phyloP scores from a whole-genome alignment of 2,113 vertebrate species.

The Ginglymostoma cirratum region DNA sequence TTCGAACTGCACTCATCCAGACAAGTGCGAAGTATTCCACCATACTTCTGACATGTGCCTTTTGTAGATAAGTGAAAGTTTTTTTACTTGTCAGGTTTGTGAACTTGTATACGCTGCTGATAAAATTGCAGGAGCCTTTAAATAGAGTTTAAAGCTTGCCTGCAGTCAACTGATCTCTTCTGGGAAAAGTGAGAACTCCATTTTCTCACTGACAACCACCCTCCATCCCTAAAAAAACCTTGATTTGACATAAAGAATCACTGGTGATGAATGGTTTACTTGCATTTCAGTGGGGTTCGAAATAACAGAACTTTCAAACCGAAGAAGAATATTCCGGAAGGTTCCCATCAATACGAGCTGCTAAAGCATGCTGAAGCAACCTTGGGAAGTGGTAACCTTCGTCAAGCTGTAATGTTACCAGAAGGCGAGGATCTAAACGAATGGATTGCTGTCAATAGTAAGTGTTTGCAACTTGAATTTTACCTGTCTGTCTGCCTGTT shows the following conservation, averaged over 20 bases:
- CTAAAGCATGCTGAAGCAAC: slow-evolving; percentile 91
- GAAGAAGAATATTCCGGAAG: slow-evolving; percentile 92
- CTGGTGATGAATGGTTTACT: not conserved
- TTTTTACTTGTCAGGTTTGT: not conserved
- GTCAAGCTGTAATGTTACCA: slow-evolving; percentile 86
- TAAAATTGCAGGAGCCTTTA: not conserved
- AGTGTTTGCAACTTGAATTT: slow-evolving; percentile 48
- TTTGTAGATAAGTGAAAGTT: no score
- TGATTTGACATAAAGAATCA: not conserved
- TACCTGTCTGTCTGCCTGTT: not conserved
- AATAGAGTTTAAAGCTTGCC: not conserved
- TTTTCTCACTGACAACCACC: not conserved
- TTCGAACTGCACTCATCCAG: no score
- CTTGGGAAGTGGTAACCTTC: slow-evolving; percentile 83
- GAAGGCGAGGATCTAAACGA: slow-evolving; percentile 95
- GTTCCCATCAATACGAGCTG: slow-evolving; percentile 92
- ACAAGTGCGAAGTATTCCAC: no score
- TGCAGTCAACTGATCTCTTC: not conserved
- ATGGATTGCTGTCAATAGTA: slow-evolving; percentile 96
- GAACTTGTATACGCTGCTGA: not conserved
- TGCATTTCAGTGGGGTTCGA: slow-evolving; percentile 68
- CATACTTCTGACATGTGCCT: no score
- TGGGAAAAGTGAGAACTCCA: not conserved
- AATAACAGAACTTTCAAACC: slow-evolving; percentile 95
- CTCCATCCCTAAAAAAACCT: not conserved